Conservation (phyloP, 2,888 invertebrate genomes). For the Plemyria rubiginata region DNA sequence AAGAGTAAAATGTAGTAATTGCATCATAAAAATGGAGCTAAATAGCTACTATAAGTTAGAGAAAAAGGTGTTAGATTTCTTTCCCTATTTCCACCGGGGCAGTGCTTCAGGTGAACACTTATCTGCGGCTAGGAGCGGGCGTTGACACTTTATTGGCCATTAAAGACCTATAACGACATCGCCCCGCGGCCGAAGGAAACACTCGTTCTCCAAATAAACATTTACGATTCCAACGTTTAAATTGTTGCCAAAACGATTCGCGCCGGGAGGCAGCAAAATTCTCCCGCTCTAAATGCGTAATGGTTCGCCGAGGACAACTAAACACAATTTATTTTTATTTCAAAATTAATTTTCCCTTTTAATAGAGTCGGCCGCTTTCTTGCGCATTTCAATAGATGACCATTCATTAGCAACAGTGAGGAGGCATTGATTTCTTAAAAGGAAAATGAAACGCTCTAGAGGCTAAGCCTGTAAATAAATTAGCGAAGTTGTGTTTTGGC, state of each 20-base stretch:
- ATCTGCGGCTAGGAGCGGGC: slow-evolving; percentile 64
- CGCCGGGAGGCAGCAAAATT: slow-evolving; percentile 64
- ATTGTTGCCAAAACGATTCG: slow-evolving; percentile 80
- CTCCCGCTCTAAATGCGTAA: slow-evolving; percentile 72
- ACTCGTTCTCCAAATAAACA: slow-evolving; percentile 76
- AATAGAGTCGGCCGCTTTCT: slow-evolving; percentile 65
- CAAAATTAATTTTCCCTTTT: slow-evolving; percentile 74
- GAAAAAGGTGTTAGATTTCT: slow-evolving; percentile 36
- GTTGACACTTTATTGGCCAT: slow-evolving; percentile 81
- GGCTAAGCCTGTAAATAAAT: slow-evolving; percentile 29
- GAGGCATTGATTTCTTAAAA: slow-evolving; percentile 24
- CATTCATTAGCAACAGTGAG: slow-evolving; percentile 42
- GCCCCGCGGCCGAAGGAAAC: slow-evolving; percentile 68
- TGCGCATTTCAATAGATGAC: slow-evolving; percentile 60
- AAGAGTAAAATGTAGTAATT: background rate
- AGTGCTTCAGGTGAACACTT: slow-evolving; percentile 69
- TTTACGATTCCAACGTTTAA: slow-evolving; percentile 78
- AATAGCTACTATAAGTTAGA: background rate
- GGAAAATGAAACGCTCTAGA: slow-evolving; percentile 12
- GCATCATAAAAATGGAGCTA: background rate
- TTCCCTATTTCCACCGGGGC: slow-evolving; percentile 42
- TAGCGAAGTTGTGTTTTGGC: slow-evolving; percentile 41
- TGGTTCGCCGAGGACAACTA: slow-evolving; percentile 76
- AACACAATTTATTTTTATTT: slow-evolving; percentile 82
- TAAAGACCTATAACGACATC: slow-evolving; percentile 78